Evolutionary conservation across 2,888 invertebrate genomes (phyloP).

Genomic region (Caenorhabditis becei): DNA sequence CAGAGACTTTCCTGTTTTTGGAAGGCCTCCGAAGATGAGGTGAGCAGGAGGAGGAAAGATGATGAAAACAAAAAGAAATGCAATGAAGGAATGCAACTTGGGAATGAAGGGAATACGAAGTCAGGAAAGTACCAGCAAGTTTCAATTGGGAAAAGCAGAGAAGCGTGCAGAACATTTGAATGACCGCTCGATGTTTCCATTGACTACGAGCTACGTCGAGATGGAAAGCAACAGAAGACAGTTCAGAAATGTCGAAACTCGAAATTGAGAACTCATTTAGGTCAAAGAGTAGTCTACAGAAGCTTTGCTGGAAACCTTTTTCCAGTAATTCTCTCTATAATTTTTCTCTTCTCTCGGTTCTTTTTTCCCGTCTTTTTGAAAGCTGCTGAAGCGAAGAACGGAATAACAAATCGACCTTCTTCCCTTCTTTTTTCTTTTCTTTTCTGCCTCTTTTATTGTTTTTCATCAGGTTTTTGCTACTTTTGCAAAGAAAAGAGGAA

Average conservation of each 20-base stretch:
- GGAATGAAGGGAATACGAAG: too few relatives aligned
- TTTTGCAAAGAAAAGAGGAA: slow-evolving; percentile 18
- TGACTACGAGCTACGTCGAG: too few relatives aligned
- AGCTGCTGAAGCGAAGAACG: slow-evolving; percentile 52
- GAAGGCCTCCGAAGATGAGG: background rate
- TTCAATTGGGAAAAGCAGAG: too few relatives aligned
- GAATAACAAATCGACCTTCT: slow-evolving; percentile 43
- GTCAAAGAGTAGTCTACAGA: too few relatives aligned
- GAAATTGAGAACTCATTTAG: too few relatives aligned
- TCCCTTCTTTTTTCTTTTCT: slow-evolving; percentile 1
- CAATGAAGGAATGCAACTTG: slow-evolving; percentile 14
- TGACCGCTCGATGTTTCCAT: too few relatives aligned
- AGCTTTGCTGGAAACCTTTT: background rate
- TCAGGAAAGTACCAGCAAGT: too few relatives aligned
- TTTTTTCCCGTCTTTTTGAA: slow-evolving; percentile 27
- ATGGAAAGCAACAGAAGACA: too few relatives aligned
- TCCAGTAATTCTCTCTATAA: background rate
- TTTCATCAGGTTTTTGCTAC: slow-evolving; percentile 33
- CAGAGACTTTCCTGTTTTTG: slow-evolving; percentile 15
- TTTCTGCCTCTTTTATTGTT: slow-evolving; percentile 32
- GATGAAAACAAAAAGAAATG: slow-evolving; percentile 6
- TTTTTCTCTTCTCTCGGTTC: slow-evolving; percentile 11
- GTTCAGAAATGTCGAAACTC: too few relatives aligned
- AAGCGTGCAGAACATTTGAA: too few relatives aligned
- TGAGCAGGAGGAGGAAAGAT: background rate